phyloP scores from a whole-genome alignment of 2,888 invertebrate species.

The Drosophila monieri region DNA sequence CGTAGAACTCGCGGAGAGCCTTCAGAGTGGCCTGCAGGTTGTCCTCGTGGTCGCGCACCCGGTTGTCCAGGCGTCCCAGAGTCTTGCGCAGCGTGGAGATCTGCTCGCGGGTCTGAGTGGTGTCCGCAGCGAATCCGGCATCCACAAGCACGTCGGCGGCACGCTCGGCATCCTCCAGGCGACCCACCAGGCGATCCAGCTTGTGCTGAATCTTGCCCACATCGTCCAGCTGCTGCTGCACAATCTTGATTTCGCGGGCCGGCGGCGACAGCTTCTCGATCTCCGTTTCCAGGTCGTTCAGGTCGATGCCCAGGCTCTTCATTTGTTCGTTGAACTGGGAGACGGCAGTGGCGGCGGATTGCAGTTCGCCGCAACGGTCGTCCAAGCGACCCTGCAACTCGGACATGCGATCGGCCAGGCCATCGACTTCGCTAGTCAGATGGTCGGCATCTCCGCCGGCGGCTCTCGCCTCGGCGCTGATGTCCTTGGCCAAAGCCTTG shows the following conservation, averaged over 20 bases:
- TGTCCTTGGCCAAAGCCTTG: slow-evolving; percentile 87
- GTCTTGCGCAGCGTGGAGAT: slow-evolving; percentile 90
- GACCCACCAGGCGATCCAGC: slow-evolving; percentile 87
- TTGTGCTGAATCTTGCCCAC: slow-evolving; percentile 88
- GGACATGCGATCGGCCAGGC: slow-evolving; percentile 90
- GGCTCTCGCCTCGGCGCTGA: slow-evolving; percentile 90
- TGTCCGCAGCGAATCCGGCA: slow-evolving; percentile 93
- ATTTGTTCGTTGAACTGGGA: slow-evolving; percentile 95
- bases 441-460: slow-evolving; percentile 91
- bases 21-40: slow-evolving; percentile 91
- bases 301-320: slow-evolving; percentile 90
- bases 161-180: slow-evolving; percentile 88
- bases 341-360: slow-evolving; percentile 93
- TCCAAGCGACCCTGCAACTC: slow-evolving; percentile 91
- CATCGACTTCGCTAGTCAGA: slow-evolving; percentile 91
- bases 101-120: slow-evolving; percentile 92
- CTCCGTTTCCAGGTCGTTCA: slow-evolving; percentile 92
- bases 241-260: slow-evolving; percentile 93
- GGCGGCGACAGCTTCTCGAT: slow-evolving; percentile 93
- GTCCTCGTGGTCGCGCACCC: slow-evolving; percentile 90
- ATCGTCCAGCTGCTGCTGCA: slow-evolving; percentile 93
- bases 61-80: slow-evolving; percentile 91
- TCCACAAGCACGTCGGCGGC: slow-evolving; percentile 92
- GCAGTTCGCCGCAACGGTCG: slow-evolving; percentile 91
- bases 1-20: slow-evolving; percentile 93